Base-by-base conservation (phyloP, 2,888 invertebrate species). In the Polia nebulosa region DNA sequence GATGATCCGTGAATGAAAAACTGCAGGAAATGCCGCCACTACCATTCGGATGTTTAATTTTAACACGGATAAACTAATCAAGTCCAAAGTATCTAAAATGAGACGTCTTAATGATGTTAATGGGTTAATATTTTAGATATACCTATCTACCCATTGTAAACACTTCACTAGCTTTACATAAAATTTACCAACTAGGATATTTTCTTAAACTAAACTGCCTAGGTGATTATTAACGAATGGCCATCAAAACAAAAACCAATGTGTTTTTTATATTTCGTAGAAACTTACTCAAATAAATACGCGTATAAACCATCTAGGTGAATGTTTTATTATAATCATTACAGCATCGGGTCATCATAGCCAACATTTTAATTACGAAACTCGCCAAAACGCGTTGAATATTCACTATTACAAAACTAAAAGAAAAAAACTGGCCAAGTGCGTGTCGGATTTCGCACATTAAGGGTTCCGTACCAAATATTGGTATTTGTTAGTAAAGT, bases 351-450 rank as follows among this genome's bases (percentile, higher is more conserved):
- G 2, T 49, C 41, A 49, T 34, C n/a, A 45, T 15, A 69, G 17
- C 32, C 25, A 45, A 51, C 15, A 44, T 57, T 29, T 47, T 36
- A 47, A 68, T 67, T 63, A 59, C 22, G 41, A 70, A 69, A 67
- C 53, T 49, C 27, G 20, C 9, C 36, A 58, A 52, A 56, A 61
- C 49, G n/a, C n/a, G 25, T 57, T 51, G 20, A 65, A 59, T 55
- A 63, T 65, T 51, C 59, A 36, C 53, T 39, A 58, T 78, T 68
- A 62, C 75, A 45, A 74, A 76, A 79, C 67, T 58, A 56, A 62
- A 70, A 71, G 44, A 65, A 77, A n/a, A n/a, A n/a, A n/a, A n/a
- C n/a, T n/a, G n/a, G n/a, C n/a, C n/a, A n/a, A n/a, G n/a, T n/a
- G n/a, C n/a, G n/a, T n/a, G n/a, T n/a, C n/a, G n/a, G n/a, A n/a